These are phyloP conservation scores for Pristionchus arcanus DNA, from an alignment of 2,888 invertebrate species.

Conservation along the genomic window DNA sequence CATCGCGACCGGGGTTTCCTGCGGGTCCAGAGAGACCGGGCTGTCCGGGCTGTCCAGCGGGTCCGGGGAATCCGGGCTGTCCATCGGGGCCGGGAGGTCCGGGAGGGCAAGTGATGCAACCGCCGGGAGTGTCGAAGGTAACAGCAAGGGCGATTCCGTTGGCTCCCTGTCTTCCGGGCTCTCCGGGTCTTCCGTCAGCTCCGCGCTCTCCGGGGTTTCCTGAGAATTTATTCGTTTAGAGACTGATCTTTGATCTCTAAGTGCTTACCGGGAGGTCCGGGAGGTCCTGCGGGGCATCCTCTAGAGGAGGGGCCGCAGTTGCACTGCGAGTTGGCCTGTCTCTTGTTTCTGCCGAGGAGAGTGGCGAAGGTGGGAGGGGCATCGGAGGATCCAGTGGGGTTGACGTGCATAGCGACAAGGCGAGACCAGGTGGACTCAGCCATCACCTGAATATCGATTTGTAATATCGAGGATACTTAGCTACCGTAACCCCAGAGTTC, in stretches of 20 bases:
- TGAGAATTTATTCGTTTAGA: too few species aligned
- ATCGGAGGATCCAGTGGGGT: constrained; percentile 26
- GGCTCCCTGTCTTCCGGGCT: neutral
- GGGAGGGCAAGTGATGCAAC: neutral
- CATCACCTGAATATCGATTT: constrained; percentile 2
- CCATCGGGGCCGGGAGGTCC: constrained; percentile 3
- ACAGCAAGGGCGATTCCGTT: neutral
- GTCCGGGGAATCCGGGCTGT: too few species aligned
- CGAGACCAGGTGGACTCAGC: constrained; percentile 18
- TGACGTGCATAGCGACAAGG: neutral
- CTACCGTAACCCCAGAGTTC: too few species aligned
- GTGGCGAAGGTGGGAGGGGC: too few species aligned
- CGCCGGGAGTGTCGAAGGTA: too few species aligned
- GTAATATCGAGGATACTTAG: too few species aligned
- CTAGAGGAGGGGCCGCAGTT: too few species aligned
- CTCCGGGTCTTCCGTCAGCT: neutral
- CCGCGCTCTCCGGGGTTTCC: neutral
- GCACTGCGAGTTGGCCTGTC: too few species aligned
- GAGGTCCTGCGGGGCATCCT: too few species aligned
- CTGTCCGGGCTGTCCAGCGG: too few species aligned
- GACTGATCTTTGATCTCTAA: too few species aligned
- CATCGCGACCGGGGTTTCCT: neutral
- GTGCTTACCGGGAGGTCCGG: neutral
- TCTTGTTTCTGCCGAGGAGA: too few species aligned
- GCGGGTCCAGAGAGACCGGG: neutral